These are phyloP conservation scores for Crocuta crocuta DNA, from an alignment of 2,113 vertebrate genomes.

Conservation along the genomic window DNA sequence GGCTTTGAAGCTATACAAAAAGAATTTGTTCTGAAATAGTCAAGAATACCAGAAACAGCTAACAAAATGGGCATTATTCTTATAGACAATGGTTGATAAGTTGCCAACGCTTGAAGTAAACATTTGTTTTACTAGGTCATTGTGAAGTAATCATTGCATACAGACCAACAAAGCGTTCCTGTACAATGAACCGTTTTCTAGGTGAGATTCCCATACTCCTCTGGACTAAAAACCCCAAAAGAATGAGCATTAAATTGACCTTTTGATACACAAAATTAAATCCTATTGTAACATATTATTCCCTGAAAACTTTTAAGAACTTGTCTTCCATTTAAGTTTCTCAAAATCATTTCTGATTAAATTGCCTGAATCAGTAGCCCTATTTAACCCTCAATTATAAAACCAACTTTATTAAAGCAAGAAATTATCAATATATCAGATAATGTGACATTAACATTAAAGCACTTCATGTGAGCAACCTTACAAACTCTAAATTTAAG, in stretches of 20 bases:
- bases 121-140: not conserved
- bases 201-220: not conserved
- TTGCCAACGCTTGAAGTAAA: slow-evolving; percentile 2
- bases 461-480: not conserved
- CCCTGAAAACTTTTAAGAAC: not conserved
- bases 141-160: not conserved
- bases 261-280: not conserved
- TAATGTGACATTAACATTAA: not conserved
- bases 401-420: slow-evolving; percentile 36
- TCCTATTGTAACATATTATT: not conserved
- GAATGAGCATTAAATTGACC: not conserved
- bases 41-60: not conserved
- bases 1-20: not conserved
- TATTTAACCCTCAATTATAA: not conserved
- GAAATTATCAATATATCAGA: not conserved
- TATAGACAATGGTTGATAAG: not conserved
- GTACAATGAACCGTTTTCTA: not conserved
- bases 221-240: not conserved
- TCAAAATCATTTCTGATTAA: slow-evolving; percentile 13
- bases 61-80: not conserved
- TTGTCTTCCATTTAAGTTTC: not conserved
- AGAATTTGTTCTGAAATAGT: not conserved
- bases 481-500: not conserved
- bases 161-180: not conserved
- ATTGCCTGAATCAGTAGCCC: not conserved